These are phyloP conservation scores for Mustelus asterias DNA, from an alignment of 2,113 vertebrate species.

Conservation along the genomic window DNA sequence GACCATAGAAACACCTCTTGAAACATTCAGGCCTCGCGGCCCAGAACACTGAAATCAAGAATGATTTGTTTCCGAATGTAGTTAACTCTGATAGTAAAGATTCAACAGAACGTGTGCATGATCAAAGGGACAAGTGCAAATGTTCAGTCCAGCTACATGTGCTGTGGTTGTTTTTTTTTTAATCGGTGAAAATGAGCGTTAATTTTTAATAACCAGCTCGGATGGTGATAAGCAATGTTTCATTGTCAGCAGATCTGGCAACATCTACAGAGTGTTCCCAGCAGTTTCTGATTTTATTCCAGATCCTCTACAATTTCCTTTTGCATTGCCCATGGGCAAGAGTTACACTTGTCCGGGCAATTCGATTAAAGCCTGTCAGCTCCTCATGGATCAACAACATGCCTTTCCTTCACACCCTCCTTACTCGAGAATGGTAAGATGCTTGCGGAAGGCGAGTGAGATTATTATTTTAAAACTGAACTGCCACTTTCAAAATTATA, in stretches of 20 bases:
- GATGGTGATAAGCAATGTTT: no score
- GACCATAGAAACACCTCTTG: not conserved
- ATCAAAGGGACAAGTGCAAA: not conserved
- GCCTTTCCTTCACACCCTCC: not conserved
- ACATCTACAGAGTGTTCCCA: not conserved
- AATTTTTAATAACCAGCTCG: not conserved
- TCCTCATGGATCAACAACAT: not conserved
- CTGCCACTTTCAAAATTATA: not conserved
- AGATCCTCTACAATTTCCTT: not conserved
- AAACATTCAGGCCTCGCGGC: not conserved
- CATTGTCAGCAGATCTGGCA: not conserved
- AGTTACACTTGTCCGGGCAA: not conserved
- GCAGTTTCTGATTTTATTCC: not conserved
- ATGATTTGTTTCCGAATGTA: no score
- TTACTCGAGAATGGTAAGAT: not conserved
- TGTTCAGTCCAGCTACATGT: not conserved
- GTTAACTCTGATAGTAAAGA: not conserved
- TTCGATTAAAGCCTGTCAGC: not conserved
- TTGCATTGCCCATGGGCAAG: not conserved
- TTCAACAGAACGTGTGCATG: not conserved
- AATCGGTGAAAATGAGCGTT: not conserved
- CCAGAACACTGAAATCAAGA: not conserved
- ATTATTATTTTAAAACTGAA: not conserved
- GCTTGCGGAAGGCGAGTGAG: not conserved
- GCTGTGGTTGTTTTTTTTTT: not conserved